phyloP scores from a whole-genome alignment of 2,888 invertebrate genomes.

The Lithophane semibrunnea region DNA sequence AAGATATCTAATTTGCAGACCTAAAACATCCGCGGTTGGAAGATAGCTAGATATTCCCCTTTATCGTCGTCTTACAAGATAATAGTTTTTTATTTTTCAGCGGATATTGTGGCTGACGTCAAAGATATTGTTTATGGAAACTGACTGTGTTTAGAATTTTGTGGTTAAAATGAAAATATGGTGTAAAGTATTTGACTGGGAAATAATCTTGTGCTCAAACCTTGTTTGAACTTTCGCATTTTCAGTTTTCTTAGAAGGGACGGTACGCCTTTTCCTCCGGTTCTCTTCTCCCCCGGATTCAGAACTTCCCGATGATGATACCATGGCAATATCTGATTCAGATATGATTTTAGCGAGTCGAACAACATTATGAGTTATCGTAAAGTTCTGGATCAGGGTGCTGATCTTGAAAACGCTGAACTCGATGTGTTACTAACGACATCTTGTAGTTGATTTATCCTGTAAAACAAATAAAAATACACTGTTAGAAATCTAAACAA shows the following conservation, averaged over 20 bases:
- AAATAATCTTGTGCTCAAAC: background rate
- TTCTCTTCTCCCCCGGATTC: background rate
- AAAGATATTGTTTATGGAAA: slow-evolving; percentile 23
- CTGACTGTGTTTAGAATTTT: background rate
- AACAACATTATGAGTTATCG: background rate
- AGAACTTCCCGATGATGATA: background rate
- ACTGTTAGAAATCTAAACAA: background rate
- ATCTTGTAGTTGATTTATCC: background rate
- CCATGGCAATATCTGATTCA: background rate
- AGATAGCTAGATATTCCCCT: slow-evolving; percentile 42
- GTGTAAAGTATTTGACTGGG: background rate
- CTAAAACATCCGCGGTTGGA: slow-evolving; percentile 39
- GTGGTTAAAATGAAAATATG: background rate
- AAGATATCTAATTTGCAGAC: slow-evolving; percentile 60
- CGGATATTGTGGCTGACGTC: slow-evolving; percentile 16
- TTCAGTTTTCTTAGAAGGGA: background rate
- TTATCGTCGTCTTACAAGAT: slow-evolving; percentile 32
- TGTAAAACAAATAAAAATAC: slow-evolving; percentile 20
- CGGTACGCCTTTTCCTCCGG: background rate
- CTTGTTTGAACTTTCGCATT: background rate
- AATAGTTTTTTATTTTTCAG: slow-evolving; percentile 17
- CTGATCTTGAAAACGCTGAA: slow-evolving; percentile 2
- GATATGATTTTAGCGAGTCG: background rate
- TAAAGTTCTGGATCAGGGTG: background rate
- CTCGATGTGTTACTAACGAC: background rate